Base-by-base conservation (phyloP, 2,888 invertebrate species). In the Eupithecia centaureata region DNA sequence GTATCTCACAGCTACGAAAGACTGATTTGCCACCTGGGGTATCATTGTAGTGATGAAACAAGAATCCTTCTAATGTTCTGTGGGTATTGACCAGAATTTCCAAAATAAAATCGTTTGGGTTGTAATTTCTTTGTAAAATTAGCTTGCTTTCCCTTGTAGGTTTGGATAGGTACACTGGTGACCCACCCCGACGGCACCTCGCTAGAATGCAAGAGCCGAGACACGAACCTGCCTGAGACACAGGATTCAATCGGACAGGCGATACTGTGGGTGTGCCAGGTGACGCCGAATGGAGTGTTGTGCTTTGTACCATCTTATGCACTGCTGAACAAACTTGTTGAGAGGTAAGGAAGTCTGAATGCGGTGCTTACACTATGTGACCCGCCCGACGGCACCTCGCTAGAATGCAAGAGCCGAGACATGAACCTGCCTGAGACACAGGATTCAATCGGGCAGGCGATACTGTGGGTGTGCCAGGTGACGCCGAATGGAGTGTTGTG, bases 251-350 rank as follows among this genome's bases (percentile, higher is more conserved):
- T 97, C 1, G 97, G 96, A 0, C 75, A 74, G 13, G 79, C 94
- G 0, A 70, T 96, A 0, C 76, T 94, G 30, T 85, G 94, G 68
- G 94, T 96, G 27, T 94, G 94, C 68, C 77, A 86, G 63, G 88
- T 91, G 35, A 94, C 96, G 0, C 96, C 96, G 1, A 91, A 95
- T 84, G 97, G 97, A 0, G 94, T 97, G 0, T 91, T 97, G 4
- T 95, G 95, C 85, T 97, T 97, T 85, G 86, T 97, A 68, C 95
- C 97, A 0, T 97, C 96, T 0, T 97, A 97, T 82, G 70, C 63
- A 0, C 61, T 77, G 32, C 65, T 82, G 12, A 72, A 77, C 52
- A 70, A 63, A 15, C 77, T 82, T 15, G 35, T 74, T 0, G 67
- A 63, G 18, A 56, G 54, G 54, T 56, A 28, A 30, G 5, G 13